Evolutionary conservation across 2,797 vertebrate species (phyloP).

Genomic region (Pseudotriccus pelzelni): DNA sequence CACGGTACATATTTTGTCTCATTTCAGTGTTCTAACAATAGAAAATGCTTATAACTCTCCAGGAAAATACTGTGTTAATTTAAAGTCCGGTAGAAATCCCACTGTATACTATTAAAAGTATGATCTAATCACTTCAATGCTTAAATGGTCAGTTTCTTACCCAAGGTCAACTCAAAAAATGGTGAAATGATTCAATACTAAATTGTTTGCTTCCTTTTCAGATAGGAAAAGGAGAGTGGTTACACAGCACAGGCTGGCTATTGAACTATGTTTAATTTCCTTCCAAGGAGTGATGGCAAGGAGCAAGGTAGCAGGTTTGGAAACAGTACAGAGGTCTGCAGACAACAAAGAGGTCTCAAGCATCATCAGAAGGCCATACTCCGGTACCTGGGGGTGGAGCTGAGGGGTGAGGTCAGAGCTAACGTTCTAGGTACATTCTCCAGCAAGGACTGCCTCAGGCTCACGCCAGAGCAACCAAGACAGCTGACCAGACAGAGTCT

Average conservation of each 20-base stretch:
- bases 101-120: neutral
- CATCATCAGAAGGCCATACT: fast-evolving
- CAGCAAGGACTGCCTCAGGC: neutral
- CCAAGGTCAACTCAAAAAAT: neutral
- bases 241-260: neutral
- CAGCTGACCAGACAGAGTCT: neutral
- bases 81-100: neutral
- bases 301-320: neutral
- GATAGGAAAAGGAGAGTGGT: neutral
- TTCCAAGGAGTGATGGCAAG: neutral
- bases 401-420: neutral
- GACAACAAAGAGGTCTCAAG: neutral
- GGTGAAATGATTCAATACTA: neutral
- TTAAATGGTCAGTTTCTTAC: neutral
- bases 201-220: neutral
- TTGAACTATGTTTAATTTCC: neutral
- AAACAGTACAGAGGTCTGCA: neutral
- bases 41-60: neutral
- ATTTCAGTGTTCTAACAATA: neutral
- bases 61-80: neutral
- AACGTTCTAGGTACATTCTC: neutral
- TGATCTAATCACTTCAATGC: neutral
- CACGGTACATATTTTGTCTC: neutral
- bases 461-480: neutral
- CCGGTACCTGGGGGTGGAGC: neutral